Conservation (phyloP, 2,113 vertebrate genomes). For the Phaetusa simplex region DNA sequence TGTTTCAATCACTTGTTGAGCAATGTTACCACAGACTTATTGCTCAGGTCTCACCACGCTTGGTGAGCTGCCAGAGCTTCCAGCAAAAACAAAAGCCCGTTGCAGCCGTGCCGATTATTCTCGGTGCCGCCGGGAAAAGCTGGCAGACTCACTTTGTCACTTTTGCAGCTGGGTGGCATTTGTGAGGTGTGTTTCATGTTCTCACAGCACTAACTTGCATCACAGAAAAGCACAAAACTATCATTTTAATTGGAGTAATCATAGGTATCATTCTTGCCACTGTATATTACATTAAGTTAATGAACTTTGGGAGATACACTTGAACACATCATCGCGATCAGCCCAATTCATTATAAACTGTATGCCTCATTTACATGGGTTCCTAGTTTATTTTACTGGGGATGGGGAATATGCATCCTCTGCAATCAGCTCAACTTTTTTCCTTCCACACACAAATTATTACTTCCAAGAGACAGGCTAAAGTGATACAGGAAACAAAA, state of each 20-base stretch:
- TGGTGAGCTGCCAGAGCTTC: background rate
- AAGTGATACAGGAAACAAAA: background rate
- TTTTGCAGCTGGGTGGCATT: slow-evolving; percentile 26
- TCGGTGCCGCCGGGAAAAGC: background rate
- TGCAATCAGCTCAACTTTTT: background rate
- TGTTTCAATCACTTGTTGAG: slow-evolving; percentile 23
- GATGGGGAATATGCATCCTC: background rate
- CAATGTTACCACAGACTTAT: background rate
- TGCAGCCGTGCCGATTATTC: background rate
- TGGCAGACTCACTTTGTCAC: background rate
- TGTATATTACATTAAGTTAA: slow-evolving; percentile 67
- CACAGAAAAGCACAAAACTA: slow-evolving; percentile 30
- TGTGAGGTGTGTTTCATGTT: slow-evolving; percentile 5
- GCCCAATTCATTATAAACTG: slow-evolving; percentile 60
- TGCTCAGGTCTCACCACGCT: background rate
- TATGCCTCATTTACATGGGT: slow-evolving; percentile 61
- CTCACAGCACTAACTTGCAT: slow-evolving; percentile 8
- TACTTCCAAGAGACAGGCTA: background rate
- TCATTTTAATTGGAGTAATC: slow-evolving; percentile 64
- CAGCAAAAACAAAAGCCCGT: background rate
- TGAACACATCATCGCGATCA: slow-evolving; percentile 52
- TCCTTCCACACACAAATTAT: background rate
- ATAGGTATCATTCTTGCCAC: slow-evolving; percentile 36
- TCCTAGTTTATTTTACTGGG: slow-evolving; percentile 44
- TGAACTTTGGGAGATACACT: slow-evolving; percentile 60